A percentile compares a stretch with the other conserved stretches of the same genome.
Conservation (phyloP, 2,113 vertebrate species). For the Stercorarius parasiticus region DNA sequence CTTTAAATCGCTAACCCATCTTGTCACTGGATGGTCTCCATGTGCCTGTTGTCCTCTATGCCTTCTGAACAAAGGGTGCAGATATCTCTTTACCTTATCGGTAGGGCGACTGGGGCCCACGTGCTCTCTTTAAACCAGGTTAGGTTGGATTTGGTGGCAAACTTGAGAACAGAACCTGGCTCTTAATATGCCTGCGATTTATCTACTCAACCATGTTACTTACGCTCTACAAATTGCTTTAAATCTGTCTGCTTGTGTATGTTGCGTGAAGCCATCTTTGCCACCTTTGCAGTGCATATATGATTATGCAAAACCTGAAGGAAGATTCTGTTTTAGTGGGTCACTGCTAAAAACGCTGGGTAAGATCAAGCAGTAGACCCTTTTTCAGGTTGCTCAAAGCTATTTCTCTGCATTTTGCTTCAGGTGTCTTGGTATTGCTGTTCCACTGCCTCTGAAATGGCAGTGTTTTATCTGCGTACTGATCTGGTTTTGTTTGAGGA, state of each 20-base stretch:
- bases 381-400: not conserved
- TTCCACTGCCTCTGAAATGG: not conserved
- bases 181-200: not conserved
- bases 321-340: not conserved
- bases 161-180: not conserved
- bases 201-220: not conserved
- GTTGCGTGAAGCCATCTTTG: not conserved
- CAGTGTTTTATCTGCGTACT: not conserved
- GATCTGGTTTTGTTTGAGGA: constrained; percentile 16
- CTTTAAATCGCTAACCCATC: not conserved
- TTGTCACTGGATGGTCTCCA: not conserved
- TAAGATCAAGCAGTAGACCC: not conserved
- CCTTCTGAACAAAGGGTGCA: not conserved
- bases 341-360: not conserved
- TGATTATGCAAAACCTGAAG: not conserved
- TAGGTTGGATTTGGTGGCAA: not conserved
- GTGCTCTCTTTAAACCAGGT: not conserved
- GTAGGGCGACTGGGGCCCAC: not conserved
- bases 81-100: not conserved
- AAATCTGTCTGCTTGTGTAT: not conserved
- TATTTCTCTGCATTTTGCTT: not conserved
- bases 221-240: not conserved
- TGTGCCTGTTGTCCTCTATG: not conserved
- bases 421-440: not conserved
- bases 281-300: not conserved